Evolutionary conservation across 2,888 invertebrate genomes (phyloP).

Genomic region (Clivina fossor): DNA sequence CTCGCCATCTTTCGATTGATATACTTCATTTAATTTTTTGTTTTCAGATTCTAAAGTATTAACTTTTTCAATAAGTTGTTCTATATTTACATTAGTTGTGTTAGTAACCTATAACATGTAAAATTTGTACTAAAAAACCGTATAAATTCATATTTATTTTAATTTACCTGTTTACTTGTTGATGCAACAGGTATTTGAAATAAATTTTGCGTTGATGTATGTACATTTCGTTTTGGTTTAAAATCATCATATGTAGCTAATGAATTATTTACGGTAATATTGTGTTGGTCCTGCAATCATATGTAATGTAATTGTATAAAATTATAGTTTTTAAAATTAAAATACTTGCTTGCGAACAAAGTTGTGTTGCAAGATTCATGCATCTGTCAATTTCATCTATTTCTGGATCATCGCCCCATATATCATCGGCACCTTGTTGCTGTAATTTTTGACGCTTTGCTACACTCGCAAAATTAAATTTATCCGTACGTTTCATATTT

Average conservation of each 20-base stretch:
- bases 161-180: conserved; percentile 19
- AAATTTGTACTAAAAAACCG: not conserved
- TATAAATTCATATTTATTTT: conserved; percentile 1
- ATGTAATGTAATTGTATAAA: not conserved
- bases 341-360: conserved; percentile 40
- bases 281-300: conserved; percentile 1
- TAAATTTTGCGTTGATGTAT: conserved; percentile 21
- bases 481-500: no score
- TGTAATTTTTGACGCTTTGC: conserved; percentile 45
- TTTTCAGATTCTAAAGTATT: conserved; percentile 54
- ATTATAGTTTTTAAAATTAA: not conserved
- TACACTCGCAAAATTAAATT: no score
- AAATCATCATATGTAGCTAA: conserved; percentile 19
- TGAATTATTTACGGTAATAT: conserved; percentile 1
- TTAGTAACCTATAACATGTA: not conserved
- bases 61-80: conserved; percentile 15
- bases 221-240: conserved; percentile 14
- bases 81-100: conserved; percentile 2
- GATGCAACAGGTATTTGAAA: conserved; percentile 6
- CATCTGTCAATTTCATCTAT: conserved; percentile 47
- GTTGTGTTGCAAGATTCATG: conserved; percentile 47
- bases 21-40: conserved; percentile 36
- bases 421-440: conserved; percentile 43
- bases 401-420: conserved; percentile 48
- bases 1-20: conserved; percentile 24